Conservation (phyloP, 92 coral and sea anemone species). For the Umimayanthus chanpuru region DNA sequence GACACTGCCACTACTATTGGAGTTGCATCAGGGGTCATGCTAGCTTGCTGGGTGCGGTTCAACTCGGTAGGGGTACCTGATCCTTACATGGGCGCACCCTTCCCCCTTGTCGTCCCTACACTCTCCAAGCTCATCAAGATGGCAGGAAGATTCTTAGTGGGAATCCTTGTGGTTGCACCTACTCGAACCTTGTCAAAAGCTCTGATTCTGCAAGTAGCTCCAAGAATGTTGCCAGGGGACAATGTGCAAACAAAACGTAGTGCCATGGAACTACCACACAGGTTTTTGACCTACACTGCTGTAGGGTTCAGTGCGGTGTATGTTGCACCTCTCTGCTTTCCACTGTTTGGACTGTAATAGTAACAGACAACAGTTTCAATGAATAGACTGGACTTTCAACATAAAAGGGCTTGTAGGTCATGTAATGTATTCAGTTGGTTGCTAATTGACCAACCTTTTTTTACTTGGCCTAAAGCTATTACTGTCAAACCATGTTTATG, state of each 20-base stretch:
- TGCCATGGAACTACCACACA: constrained; percentile 82
- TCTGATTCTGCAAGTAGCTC: constrained; percentile 64
- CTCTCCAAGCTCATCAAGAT: constrained; percentile 63
- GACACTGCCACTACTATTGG: constrained; percentile 81
- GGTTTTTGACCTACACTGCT: constrained; percentile 80
- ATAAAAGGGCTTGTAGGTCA: neutral
- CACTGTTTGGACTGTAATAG: constrained; percentile 65
- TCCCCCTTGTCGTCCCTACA: constrained; percentile 63
- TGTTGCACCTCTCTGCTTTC: constrained; percentile 74
- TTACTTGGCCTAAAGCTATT: neutral
- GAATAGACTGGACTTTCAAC: neutral
- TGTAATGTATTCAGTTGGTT: neutral
- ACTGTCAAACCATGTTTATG: no score
- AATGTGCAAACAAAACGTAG: constrained; percentile 72
- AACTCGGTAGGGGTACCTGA: constrained; percentile 71
- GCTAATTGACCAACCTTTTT: neutral
- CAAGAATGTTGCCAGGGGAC: constrained; percentile 75
- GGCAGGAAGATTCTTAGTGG: constrained; percentile 77
- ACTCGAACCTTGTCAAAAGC: constrained; percentile 80
- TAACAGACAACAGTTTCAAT: neutral
- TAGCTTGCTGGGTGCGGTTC: constrained; percentile 72
- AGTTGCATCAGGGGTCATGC: constrained; percentile 72
- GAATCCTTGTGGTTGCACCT: constrained; percentile 73
- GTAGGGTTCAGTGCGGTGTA: constrained; percentile 77
- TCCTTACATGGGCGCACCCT: constrained; percentile 75